phyloP scores from a whole-genome alignment of 2,113 vertebrate species.

The human region GRCh38 chr2:220931501-220932000 shows the following conservation, averaged over 20 bases:
- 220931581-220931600: not conserved
- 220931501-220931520: not conserved
- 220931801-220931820: slow-evolving; percentile 17
- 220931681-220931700: not conserved
- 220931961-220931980: not conserved
- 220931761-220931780: not conserved
- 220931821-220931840: not conserved
- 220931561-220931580: not conserved
- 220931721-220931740: not conserved
- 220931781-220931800: not conserved
- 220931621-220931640: not conserved
- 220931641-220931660: not conserved
- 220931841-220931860: not conserved
- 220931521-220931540: not conserved
- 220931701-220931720: not conserved
- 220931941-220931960: not conserved
- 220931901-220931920: not conserved
- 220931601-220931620: not conserved
- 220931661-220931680: not conserved
- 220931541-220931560: not conserved
- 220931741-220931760: not conserved
- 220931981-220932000: not conserved
- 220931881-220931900: not conserved
- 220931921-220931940: not conserved
- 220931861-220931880: not conserved